Base-by-base conservation (phyloP, 2,113 vertebrate genomes). In the Neogobius melanostomus region DNA sequence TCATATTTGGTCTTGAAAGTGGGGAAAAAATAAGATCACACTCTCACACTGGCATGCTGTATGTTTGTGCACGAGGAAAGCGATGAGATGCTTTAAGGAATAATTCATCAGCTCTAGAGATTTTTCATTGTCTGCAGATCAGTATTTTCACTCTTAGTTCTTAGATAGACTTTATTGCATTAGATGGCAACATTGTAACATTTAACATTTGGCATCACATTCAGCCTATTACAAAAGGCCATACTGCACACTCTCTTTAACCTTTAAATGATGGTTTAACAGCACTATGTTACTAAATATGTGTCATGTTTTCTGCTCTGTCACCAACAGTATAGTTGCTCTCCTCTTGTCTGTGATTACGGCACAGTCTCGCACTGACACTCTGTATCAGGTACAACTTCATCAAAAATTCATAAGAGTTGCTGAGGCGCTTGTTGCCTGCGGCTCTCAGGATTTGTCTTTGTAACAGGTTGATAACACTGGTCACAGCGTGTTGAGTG, bases 361-460 rank as follows among this genome's bases (percentile, higher is more conserved):
- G 66, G 85, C 75, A 61, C 57, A 61, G 80, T 74, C 79, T 81
- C 46, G 77, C 75, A 85, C 72, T 61, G n/a, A 64, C 16, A 0
- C 67, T 70, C 71, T 77, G 72, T 47, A 64, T 87, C 76, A 87
- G 80, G 81, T 88, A 87, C 12, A 50, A 56, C 74, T 85, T 87
- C 83, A 90, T 89, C 71, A 88, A 89, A 80, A 75, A 90, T 90
- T 90, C 84, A 86, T 85, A 88, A 87, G 82, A 78, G 83, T 79
- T 87, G 75, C 69, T 62, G 57, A 74, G 84, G 65, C 74, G 78
- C 73, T 81, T 74, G 80, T 89, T 81, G 85, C 89, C 90, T 56
- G 73, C 73, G 89, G 87, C 87, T 87, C 79, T 87, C 87, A 88
- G 87, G 83, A 83, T 89, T 90, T 86, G 82, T 87, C 87, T 88